A percentile compares a stretch with the other conserved stretches of the same genome.
phyloP scores from a whole-genome alignment of 92 coral and sea anemone species.

The Phymanthus crucifer region DNA sequence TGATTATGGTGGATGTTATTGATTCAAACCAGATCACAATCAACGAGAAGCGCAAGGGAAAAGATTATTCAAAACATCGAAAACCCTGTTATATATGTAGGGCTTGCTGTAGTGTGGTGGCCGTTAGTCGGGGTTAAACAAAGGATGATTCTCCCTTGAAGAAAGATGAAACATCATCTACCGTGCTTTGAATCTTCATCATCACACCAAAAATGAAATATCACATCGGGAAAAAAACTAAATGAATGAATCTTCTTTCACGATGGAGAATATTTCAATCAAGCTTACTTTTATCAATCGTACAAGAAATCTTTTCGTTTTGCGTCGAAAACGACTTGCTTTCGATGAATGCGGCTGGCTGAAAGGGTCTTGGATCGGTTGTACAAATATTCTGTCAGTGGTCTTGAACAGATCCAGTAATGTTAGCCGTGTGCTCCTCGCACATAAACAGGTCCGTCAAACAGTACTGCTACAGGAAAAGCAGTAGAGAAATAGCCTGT shows the following conservation, averaged over 20 bases:
- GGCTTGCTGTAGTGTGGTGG: neutral
- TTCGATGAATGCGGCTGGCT: conserved; percentile 11
- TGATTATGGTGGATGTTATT: neutral
- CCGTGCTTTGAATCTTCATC: conserved; percentile 29
- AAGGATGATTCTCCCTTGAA: conserved; percentile 6
- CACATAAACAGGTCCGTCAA: neutral
- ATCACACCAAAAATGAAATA: conserved; percentile 21
- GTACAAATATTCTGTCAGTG: conserved; percentile 12
- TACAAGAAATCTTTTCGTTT: conserved; percentile 4
- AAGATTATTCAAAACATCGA: neutral
- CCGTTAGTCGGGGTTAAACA: conserved; percentile 15
- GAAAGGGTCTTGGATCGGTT: neutral
- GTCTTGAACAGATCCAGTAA: conserved; percentile 4
- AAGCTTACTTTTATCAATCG: neutral
- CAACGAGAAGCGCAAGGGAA: neutral
- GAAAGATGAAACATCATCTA: conserved; percentile 27
- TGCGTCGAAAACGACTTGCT: conserved; percentile 11
- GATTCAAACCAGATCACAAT: neutral
- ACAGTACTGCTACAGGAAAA: neutral
- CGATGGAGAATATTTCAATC: neutral
- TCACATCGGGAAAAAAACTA: neutral
- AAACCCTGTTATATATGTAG: neutral
- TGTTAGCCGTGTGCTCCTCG: neutral
- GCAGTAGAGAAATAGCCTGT: conserved; percentile 15
- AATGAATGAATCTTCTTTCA: neutral